Base-by-base conservation (phyloP, 2,113 vertebrate genomes). In the Paramormyrops kingsleyae region DNA sequence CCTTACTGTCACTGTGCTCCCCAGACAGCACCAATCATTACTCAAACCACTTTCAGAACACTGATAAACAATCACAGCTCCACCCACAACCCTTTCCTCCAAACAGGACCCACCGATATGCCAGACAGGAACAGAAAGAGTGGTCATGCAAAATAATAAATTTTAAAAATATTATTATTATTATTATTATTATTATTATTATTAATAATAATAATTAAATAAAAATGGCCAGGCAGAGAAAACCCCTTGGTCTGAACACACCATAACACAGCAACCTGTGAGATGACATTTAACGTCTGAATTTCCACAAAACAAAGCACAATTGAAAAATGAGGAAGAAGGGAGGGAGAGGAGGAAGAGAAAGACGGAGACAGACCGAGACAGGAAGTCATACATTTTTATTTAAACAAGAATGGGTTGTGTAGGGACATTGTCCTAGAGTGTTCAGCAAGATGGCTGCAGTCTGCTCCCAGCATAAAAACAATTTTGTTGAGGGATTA, bases 31-130 rank as follows among this genome's bases (percentile, higher is more conserved):
- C 88, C 49, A 66, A 44, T n/a, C 17, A 70, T 83, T 50, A 89
- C 83, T 83, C 77, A 46, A 53, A 89, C 44, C 46, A 44, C 46
- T 80, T 35, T 24, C 66, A 35, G 6, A 27, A 88, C 62, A 88
- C 87, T 15, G 52, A 62, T 19, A 10, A 42, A 21, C n/a, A 46
- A 77, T 12, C n/a, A 31, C 84, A 24, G 9, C 47, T 50, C 46
- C 47, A 27, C 87, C 87, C 53, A 39, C 87, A 44, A 44, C 35
- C 47, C 70, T 27, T 10, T 70, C 50, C 31, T 74, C 59, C 85
- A 31, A 88, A 90, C 80, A 90, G 90, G 35, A 27, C 10, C 56
- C 1, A 66, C 87, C 62, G 49, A 62, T 85, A 85, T 91, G 87
- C 66, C n/a, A 56, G 56, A 89, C 21, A 52, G 74, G 74, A 19